These are phyloP conservation scores for Lucinisca nassula DNA, from an alignment of 2,888 invertebrate species.

Conservation along the genomic window DNA sequence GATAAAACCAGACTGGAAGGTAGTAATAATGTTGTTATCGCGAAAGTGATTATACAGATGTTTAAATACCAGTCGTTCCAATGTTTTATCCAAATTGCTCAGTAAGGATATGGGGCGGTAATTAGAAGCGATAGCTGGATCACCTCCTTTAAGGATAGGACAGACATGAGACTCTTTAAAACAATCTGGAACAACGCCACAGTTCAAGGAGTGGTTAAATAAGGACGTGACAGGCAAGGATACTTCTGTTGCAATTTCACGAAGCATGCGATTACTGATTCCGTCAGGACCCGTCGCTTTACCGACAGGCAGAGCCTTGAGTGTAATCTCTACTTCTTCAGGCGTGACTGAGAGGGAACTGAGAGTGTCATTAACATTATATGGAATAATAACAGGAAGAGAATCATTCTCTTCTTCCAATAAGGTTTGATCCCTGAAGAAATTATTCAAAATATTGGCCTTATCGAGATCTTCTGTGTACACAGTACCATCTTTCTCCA, in stretches of 20 bases:
- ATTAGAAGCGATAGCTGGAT: neutral
- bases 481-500: neutral
- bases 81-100: neutral
- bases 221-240: neutral
- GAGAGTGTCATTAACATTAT: neutral
- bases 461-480: neutral
- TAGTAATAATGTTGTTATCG: neutral
- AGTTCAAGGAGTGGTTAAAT: neutral
- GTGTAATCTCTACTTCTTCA: neutral
- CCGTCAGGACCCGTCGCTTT: neutral
- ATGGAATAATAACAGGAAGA: neutral
- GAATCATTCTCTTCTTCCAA: neutral
- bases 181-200: neutral
- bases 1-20: neutral
- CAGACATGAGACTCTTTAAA: neutral
- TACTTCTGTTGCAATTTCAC: neutral
- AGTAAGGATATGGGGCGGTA: neutral
- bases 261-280: neutral
- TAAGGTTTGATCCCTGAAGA: neutral
- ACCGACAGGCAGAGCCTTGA: neutral
- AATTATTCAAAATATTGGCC: neutral
- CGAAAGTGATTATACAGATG: neutral
- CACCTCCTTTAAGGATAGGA: constrained; percentile 5
- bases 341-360: neutral
- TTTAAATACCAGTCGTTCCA: constrained; percentile 11